Percentiles rank a stretch among this genome's conserved stretches.
Evolutionary conservation across 2,888 invertebrate genomes (phyloP).

Genomic region (Megaustenia siamemsis): DNA sequence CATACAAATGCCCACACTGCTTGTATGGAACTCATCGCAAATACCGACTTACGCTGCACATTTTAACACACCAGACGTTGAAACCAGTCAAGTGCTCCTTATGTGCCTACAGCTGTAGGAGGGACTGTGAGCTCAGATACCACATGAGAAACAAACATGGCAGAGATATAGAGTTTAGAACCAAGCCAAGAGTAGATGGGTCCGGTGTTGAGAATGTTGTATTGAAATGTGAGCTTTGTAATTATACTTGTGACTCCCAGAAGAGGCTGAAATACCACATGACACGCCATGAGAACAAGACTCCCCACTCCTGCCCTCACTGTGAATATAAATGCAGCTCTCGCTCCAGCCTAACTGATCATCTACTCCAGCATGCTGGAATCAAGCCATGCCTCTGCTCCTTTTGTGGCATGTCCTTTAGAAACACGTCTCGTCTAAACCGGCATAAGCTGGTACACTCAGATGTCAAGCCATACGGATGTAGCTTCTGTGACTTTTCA

Average conservation of each 20-base stretch:
- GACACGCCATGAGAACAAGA: conserved; percentile 46
- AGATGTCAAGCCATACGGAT: conserved; percentile 40
- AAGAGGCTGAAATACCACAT: conserved; percentile 49
- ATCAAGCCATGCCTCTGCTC: conserved; percentile 54
- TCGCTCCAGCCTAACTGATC: conserved; percentile 45
- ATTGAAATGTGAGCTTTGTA: conserved; percentile 32
- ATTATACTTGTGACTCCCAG: conserved; percentile 37
- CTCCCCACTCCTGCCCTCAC: conserved; percentile 40
- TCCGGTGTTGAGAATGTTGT: neutral
- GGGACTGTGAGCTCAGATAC: conserved; percentile 24
- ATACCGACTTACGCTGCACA: conserved; percentile 36
- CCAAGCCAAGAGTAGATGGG: neutral
- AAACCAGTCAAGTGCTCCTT: conserved; percentile 35
- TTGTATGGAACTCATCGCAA: conserved; percentile 27
- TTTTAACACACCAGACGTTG: conserved; percentile 28
- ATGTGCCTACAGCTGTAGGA: conserved; percentile 30
- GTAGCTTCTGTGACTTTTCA: conserved; percentile 42
- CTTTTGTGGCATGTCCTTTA: conserved; percentile 50
- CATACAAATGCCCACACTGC: conserved; percentile 43
- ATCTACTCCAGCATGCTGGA: conserved; percentile 55
- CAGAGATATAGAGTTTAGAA: neutral
- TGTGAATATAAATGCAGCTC: conserved; percentile 53
- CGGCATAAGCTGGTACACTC: conserved; percentile 52
- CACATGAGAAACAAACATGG: conserved; percentile 47
- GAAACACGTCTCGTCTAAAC: conserved; percentile 53